Base-by-base conservation (phyloP, 2,797 vertebrate species). In the Oreonectes daqikongensis region DNA sequence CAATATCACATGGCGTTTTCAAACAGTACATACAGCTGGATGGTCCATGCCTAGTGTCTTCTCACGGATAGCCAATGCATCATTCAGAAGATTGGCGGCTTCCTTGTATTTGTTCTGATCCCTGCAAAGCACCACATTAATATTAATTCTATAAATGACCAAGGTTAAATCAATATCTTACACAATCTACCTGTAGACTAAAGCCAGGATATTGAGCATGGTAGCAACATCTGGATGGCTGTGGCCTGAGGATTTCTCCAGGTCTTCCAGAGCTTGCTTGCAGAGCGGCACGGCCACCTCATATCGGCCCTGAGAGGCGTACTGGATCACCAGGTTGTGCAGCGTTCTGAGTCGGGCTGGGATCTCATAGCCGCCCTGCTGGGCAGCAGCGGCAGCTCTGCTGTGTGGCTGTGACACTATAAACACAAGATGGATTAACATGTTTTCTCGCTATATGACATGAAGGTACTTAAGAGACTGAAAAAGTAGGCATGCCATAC, bases 41-140 rank as follows among this genome's bases (percentile, higher is more conserved):
- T 96, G 95, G 77, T 96, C 95, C 74, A 91, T 81, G 15, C 95
- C 95, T 12, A 96, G 89, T 0, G 95, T 96, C 86, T 94, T 95
- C 85, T 96, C 95, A 7, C 95, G 88, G 83, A 96, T 96, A 1
- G 91, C 91, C 83, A 96, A 78, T 0, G 95, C 95, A 1, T 96
- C 95, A 0, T 96, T 96, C 82, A 96, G 88, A 55, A 96, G 91
- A 77, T 90, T 95, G 0, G 95, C 94, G 18, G 95, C 95, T 77
- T 96, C 95, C 84, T 95, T 96, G 84, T 96, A 96, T 85, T 96
- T 96, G 86, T 95, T 96, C 84, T 96, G 95, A 84, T 96, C 95
- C 83, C 95, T 96, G 57, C 2, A 2, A 48, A 20, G 5, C 60
- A 59, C 17, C 17, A 4, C 1, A 48, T 40, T n/a, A 57, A 67